phyloP scores from a whole-genome alignment of 2,113 vertebrate species.

The Leucosticte australis region DNA sequence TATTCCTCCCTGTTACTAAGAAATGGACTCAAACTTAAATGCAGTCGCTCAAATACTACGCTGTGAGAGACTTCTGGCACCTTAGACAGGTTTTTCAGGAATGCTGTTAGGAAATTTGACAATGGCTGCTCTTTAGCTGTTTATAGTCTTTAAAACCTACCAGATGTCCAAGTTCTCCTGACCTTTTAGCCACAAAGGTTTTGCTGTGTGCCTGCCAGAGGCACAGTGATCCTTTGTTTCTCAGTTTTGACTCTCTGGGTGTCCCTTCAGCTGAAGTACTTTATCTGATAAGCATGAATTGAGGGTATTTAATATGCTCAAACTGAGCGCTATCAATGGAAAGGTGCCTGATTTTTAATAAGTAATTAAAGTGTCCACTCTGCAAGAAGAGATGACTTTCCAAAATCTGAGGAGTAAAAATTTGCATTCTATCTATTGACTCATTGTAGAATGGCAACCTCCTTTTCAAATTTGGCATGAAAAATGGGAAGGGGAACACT shows the following conservation, averaged over 20 bases:
- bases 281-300: background rate
- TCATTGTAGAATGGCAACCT: background rate
- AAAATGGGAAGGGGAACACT: background rate
- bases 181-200: background rate
- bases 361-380: background rate
- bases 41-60: background rate
- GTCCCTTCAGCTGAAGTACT: background rate
- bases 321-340: background rate
- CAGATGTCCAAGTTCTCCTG: background rate
- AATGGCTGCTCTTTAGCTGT: background rate
- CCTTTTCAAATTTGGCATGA: background rate
- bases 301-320: rapidly evolving
- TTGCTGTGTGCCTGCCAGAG: background rate
- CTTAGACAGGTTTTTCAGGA: background rate
- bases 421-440: background rate
- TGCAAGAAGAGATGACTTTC: background rate
- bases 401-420: background rate
- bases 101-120: background rate
- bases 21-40: background rate
- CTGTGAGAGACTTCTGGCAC: background rate
- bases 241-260: background rate
- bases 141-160: background rate
- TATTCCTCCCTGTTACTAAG: background rate
- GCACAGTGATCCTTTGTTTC: background rate
- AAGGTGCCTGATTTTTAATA: background rate